Conservation (phyloP, 64 coral and sea anemone genomes). For the Montipora sp. region DNA sequence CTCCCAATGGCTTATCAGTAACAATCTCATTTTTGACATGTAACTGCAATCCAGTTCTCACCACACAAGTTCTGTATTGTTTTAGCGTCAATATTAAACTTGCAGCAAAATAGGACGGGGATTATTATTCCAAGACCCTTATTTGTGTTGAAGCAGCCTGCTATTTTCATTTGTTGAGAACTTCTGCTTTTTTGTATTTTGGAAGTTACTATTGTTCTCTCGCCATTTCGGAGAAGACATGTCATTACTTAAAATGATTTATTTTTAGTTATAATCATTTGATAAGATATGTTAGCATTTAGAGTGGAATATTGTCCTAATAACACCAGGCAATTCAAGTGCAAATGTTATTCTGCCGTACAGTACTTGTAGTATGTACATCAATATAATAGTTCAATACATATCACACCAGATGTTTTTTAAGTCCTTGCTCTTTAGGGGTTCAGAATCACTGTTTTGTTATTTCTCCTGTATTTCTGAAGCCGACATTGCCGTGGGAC, state of each 20-base stretch:
- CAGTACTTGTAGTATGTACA: background rate
- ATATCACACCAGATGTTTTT: slow-evolving; percentile 16
- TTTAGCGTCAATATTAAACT: background rate
- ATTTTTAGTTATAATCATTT: slow-evolving; percentile 12
- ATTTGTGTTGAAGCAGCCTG: background rate
- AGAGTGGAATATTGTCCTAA: slow-evolving; percentile 11
- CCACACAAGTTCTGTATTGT: slow-evolving; percentile 12
- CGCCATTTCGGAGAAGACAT: background rate
- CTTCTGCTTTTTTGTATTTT: background rate
- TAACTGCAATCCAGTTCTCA: background rate
- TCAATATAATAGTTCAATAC: background rate
- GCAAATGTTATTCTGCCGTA: background rate
- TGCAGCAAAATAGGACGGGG: too few relatives aligned
- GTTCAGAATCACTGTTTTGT: too few relatives aligned
- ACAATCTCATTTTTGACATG: background rate
- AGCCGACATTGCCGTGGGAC: too few relatives aligned
- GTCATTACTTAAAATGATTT: background rate
- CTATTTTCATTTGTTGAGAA: background rate
- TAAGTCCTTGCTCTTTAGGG: background rate
- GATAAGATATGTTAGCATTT: background rate
- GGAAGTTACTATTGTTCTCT: background rate
- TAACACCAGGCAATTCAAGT: background rate
- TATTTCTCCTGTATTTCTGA: too few relatives aligned
- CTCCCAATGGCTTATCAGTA: slow-evolving; percentile 8
- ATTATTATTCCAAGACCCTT: background rate